These are phyloP conservation scores for Melanargia galathea DNA, from an alignment of 2,888 invertebrate species.

Conservation along the genomic window DNA sequence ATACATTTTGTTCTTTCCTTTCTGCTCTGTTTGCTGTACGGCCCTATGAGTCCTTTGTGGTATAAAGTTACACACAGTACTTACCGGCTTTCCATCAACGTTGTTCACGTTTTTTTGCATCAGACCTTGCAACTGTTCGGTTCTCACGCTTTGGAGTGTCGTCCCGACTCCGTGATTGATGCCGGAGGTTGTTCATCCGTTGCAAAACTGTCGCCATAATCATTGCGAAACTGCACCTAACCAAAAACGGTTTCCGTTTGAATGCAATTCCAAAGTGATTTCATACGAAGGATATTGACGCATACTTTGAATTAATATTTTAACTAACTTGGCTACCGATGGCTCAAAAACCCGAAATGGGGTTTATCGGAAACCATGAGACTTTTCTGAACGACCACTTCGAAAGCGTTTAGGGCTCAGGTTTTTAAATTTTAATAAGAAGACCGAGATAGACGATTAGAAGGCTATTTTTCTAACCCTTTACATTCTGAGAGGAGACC, in stretches of 20 bases:
- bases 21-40: background rate
- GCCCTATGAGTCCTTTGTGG: background rate
- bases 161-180: constrained; percentile 57
- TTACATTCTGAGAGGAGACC: too few species aligned
- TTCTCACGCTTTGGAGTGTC: constrained; percentile 62
- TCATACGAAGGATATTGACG: constrained; percentile 4
- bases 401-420: too few species aligned
- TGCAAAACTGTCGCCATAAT: constrained; percentile 54
- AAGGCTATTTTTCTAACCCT: too few species aligned
- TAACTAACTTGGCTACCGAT: background rate
- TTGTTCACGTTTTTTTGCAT: constrained; percentile 53
- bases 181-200: constrained; percentile 64
- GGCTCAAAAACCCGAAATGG: background rate
- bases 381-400: too few species aligned
- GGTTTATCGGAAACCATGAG: background rate
- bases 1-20: background rate
- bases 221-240: constrained; percentile 33
- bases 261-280: constrained; percentile 24
- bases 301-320: background rate
- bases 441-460: too few species aligned
- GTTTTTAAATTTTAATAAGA: too few species aligned
- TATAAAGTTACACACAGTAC: constrained; percentile 32
- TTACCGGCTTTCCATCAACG: constrained; percentile 41
- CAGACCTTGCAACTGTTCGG: constrained; percentile 47
- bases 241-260: constrained; percentile 32